A percentile compares a stretch with the other conserved stretches of the same genome.
phyloP scores from a whole-genome alignment of 1,140 invertebrate genomes.

The Orchesella cincta region DNA sequence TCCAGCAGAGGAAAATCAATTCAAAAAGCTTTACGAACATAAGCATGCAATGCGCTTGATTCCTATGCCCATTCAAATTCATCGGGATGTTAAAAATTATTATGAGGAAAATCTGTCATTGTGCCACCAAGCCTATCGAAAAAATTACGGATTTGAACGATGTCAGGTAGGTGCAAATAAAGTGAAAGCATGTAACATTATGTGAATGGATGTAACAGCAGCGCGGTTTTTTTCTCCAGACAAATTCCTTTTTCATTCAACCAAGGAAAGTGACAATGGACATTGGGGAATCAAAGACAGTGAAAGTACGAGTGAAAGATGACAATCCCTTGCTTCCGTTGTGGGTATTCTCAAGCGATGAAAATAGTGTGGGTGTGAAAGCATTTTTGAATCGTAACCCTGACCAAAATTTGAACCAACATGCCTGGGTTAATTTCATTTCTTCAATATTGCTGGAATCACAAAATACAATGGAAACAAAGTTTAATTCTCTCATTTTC shows the following conservation, averaged over 20 bases:
- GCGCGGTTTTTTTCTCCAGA: not conserved
- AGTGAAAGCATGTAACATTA: no score
- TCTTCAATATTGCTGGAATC: no score
- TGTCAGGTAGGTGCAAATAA: not conserved
- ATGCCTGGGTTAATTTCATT: no score
- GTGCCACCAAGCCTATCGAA: not conserved
- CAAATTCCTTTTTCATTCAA: not conserved
- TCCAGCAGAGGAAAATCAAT: not conserved
- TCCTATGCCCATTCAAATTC: not conserved
- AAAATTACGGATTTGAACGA: not conserved
- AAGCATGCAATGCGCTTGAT: not conserved
- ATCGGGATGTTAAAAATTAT: not conserved
- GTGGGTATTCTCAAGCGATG: constrained; percentile 1
- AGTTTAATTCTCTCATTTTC: not conserved
- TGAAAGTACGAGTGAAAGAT: not conserved
- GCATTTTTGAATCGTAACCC: not conserved
- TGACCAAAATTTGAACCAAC: not conserved
- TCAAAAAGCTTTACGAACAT: not conserved
- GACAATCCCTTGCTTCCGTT: not conserved
- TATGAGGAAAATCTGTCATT: not conserved
- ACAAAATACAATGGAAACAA: no score
- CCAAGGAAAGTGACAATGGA: not conserved
- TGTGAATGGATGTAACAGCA: no score
- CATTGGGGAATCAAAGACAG: not conserved
- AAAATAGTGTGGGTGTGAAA: not conserved